Base-by-base conservation (phyloP, 2,113 vertebrate species). In the Melanerpes formicivorus region DNA sequence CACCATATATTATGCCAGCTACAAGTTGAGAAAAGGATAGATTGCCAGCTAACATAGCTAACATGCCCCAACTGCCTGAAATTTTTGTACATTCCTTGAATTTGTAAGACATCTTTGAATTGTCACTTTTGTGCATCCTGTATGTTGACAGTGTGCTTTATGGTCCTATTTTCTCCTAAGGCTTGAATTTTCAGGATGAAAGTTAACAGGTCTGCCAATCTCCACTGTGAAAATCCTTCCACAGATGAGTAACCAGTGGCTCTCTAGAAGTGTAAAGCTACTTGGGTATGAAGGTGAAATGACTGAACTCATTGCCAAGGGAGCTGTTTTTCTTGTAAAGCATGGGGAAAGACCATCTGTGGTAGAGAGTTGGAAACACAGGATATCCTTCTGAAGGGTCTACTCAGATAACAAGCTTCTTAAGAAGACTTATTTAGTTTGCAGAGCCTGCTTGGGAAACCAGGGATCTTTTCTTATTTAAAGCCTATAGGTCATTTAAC, bases 111-210 rank as follows among this genome's bases (percentile, higher is more conserved):
- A 78, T 87, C 93, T 93, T 95, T 71, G 62, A 95, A 93, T 87
- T 44, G 56, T 84, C 91, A 79, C 48, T 65, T 90, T 95, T 94
- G 32, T 1, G 21, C 77, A 56, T 55, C 56, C 27, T 19, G 7
- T 58, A 42, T 79, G 22, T 62, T 13, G 14, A 86, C 62, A 64
- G 37, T 44, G 16, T 29, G 48, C 50, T 62, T 95, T 89, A 87
- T 91, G 69, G 62, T 65, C 90, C 78, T 65, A 71, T 84, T 93
- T 95, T 94, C 85, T 88, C 82, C 71, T 80, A 89, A 95, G 75
- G 67, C 60, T 72, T 94, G 82, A 96, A 93, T 95, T 93, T 96
- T 91, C 86, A 97, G 77, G 84, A 71, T 86, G 90, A 52, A 94
- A 90, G 65, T 91, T 87, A 93, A 92, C 18, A 78, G 10, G 15